Base-by-base conservation (phyloP, 2,888 invertebrate genomes). In the Lymantria dispar region DNA sequence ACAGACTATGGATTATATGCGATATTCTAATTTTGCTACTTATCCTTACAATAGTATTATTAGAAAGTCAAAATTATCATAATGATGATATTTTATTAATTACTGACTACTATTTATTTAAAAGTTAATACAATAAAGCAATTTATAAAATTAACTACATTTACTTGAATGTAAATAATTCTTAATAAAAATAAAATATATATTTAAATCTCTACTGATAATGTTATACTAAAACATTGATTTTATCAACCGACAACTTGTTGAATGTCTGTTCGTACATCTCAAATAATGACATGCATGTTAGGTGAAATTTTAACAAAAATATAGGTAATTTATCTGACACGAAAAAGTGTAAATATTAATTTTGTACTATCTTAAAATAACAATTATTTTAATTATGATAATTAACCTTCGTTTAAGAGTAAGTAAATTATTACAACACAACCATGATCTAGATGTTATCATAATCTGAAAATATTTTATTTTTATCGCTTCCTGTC, bases 231-330 rank as follows among this genome's bases (percentile, higher is more conserved):
- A 45, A 54, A 58, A 54, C 68, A 70, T 70, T 59, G 70, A 70
- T 70, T 70, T 62, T 62, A 65, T 60, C 66, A 68, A 69, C 22
- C 22, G 22, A 22, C 80, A 75, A 86, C 86, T 84, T 86, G 86
- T 86, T 86, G 86, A 84, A 80, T 84, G 84, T 81, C 79, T 81
- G 76, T 74, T 71, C 68, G 68, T 67, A 64, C 52, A 58, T 48
- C 52, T 47, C 30, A 61, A 52, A 60, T 59, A 58, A 62, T 58
- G 48, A 57, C 8, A 33, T 22, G 22, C 22, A 22, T 22, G 33
- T 33, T 33, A 33, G 5, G 8, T 10, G 10, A 10, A 33, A 33
- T 33, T 10, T 33, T 22, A 22, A 22, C 22, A 22, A 22, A 22
- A 22, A 22, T 22, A 22, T 22, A 22, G 22, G 22, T 22, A 22